phyloP scores from a whole-genome alignment of 2,797 vertebrate genomes.

The Myioborus melanocephalus region DNA sequence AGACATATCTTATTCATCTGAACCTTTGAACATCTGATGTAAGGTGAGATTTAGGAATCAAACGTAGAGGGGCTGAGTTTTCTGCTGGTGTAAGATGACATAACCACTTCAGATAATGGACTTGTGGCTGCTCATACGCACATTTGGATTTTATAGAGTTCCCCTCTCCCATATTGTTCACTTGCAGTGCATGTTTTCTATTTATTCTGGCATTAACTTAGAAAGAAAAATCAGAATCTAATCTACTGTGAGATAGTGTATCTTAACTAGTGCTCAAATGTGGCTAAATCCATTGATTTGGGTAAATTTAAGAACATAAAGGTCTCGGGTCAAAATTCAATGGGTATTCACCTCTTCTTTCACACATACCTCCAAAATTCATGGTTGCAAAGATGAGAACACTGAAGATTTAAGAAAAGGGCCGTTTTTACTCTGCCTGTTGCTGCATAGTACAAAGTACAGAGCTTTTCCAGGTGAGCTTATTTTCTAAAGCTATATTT shows the following conservation, averaged over 20 bases:
- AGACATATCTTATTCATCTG: constrained; percentile 61
- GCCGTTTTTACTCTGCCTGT: neutral
- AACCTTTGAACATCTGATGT: constrained; percentile 69
- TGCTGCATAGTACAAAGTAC: neutral
- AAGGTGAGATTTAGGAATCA: constrained; percentile 67
- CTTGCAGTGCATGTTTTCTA: constrained; percentile 27
- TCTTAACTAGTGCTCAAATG: neutral
- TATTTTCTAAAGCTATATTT: neutral
- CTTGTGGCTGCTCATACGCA: neutral
- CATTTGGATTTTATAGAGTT: constrained; percentile 62
- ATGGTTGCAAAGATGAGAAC: neutral
- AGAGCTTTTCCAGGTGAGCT: neutral
- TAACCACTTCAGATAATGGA: constrained; percentile 52
- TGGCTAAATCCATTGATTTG: neutral
- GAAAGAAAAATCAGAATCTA: neutral
- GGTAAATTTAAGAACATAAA: neutral
- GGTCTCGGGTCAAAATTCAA: neutral
- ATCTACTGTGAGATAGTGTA: neutral
- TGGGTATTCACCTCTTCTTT: neutral
- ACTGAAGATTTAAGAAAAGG: neutral
- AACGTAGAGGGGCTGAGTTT: constrained; percentile 43
- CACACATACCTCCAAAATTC: neutral
- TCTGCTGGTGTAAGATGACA: constrained; percentile 62
- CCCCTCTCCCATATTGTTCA: neutral
- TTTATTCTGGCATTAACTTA: neutral